Evolutionary conservation across 2,113 vertebrate genomes (phyloP).

Genomic region (Menidia beryllina): DNA sequence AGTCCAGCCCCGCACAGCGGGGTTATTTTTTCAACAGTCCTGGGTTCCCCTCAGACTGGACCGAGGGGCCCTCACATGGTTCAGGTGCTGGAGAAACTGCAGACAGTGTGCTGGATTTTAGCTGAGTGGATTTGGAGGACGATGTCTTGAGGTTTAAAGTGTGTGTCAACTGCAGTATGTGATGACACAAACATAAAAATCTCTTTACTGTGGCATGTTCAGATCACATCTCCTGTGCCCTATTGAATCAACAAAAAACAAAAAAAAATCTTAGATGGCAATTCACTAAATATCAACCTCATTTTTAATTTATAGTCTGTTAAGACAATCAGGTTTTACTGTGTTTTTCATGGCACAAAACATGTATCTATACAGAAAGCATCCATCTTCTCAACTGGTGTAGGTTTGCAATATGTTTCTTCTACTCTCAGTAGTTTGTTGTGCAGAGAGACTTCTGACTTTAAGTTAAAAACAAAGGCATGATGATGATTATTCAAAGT

Average conservation of each 20-base stretch:
- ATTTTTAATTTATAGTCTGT: background rate
- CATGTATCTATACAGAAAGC: background rate
- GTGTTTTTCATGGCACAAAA: background rate
- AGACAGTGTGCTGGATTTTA: slow-evolving; percentile 30
- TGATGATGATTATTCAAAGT: background rate
- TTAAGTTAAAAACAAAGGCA: background rate
- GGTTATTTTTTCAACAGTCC: slow-evolving; percentile 70
- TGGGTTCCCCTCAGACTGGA: slow-evolving; percentile 79
- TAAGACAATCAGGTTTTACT: background rate
- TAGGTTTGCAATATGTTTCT: too few relatives aligned
- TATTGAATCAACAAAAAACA: slow-evolving; percentile 45
- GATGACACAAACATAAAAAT: slow-evolving; percentile 29
- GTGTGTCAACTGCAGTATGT: slow-evolving; percentile 25
- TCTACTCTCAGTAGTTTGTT: background rate
- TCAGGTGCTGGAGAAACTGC: slow-evolving; percentile 65
- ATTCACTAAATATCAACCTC: background rate
- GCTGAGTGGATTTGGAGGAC: too few relatives aligned
- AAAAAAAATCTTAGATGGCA: slow-evolving; percentile 4
- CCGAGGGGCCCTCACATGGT: slow-evolving; percentile 84
- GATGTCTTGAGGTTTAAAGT: slow-evolving; percentile 32
- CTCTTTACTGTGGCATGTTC: slow-evolving; percentile 59
- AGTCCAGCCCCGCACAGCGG: slow-evolving; percentile 76
- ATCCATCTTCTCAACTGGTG: background rate
- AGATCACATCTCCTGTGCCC: slow-evolving; percentile 57
- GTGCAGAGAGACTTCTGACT: background rate